Conservation (phyloP, 2,113 vertebrate genomes). For the Alethe diademata region DNA sequence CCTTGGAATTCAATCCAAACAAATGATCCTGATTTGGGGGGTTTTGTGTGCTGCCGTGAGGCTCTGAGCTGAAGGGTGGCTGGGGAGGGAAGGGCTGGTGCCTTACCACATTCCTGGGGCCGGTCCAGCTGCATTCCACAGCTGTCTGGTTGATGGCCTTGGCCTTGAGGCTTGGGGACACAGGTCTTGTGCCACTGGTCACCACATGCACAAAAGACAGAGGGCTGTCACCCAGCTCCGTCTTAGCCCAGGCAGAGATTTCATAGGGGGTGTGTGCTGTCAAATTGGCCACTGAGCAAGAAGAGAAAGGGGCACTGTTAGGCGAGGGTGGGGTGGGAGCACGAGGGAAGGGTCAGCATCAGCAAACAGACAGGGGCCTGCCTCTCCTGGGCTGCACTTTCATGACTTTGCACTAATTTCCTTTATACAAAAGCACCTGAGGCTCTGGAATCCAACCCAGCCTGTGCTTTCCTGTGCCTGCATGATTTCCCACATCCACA, state of each 20-base stretch:
- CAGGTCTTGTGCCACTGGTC: conserved; percentile 81
- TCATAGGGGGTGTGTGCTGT: conserved; percentile 91
- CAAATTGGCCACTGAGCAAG: conserved; percentile 82
- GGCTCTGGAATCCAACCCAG: background rate
- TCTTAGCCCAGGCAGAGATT: conserved; percentile 92
- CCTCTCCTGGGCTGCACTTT: background rate
- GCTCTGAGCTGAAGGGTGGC: background rate
- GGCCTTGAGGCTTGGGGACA: conserved; percentile 84
- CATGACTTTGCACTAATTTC: background rate
- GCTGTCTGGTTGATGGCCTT: conserved; percentile 90
- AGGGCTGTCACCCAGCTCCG: conserved; percentile 89
- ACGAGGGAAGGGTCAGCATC: background rate
- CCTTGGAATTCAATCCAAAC: background rate
- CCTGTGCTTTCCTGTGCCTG: background rate
- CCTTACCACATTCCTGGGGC: conserved; percentile 77
- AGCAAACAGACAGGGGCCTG: background rate
- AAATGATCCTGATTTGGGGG: background rate
- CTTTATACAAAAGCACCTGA: background rate
- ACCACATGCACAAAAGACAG: conserved; percentile 82
- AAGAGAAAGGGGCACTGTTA: background rate
- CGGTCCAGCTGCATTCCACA: conserved; percentile 91
- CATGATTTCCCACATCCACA: background rate
- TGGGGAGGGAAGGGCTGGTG: background rate
- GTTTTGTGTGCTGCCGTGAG: background rate
- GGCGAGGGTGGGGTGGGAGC: background rate